Base-by-base conservation (phyloP, 1,140 invertebrate species). In the Penaeus japonicus region DNA sequence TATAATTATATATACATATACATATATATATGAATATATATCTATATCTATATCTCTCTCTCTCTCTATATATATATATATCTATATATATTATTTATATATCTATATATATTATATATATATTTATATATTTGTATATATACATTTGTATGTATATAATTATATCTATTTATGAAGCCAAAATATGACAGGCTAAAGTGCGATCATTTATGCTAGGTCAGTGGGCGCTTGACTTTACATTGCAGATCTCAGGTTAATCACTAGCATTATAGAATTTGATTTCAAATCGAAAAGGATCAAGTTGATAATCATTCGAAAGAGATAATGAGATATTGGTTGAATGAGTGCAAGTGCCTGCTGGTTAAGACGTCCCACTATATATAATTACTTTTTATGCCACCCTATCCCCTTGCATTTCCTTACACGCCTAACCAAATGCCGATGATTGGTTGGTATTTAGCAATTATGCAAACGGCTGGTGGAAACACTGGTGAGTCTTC, bases 391-490 rank as follows among this genome's bases (percentile, higher is more conserved):
- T 89, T 84, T 57, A 89, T 84, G 79, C 87, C 82, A 89, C 87
- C 81, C 81, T 84, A 55, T 80, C 82, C 75, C 87, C 87, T 89
- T 89, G 87, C 87, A 89, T 89, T 89, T 83, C 83, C 81, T 89
- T 89, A 47, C 87, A 89, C 87, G 87, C 87, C 77, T 84, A 89
- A 89, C 87, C 87, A 89, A 89, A 89, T 89, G 87, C 81, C 57
- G 87, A 89, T 89, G 87, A 89, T 89, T 89, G 87, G 87, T 89
- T 89, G 87, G 87, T 84, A 85, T 79, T 84, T 89, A 89, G 87
- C 87, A 89, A 89, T 89, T 89, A 89, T 89, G 87, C 87, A 89
- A 89, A 89, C 87, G 87, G 65, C 87, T 89, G 87, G 87, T 89
- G 87, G 87, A 89, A 89, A 89, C 87, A 89, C 87, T 89, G 87